Evolutionary conservation across 1,140 invertebrate species (phyloP).

Genomic region (Lasaia peninsularis): DNA sequence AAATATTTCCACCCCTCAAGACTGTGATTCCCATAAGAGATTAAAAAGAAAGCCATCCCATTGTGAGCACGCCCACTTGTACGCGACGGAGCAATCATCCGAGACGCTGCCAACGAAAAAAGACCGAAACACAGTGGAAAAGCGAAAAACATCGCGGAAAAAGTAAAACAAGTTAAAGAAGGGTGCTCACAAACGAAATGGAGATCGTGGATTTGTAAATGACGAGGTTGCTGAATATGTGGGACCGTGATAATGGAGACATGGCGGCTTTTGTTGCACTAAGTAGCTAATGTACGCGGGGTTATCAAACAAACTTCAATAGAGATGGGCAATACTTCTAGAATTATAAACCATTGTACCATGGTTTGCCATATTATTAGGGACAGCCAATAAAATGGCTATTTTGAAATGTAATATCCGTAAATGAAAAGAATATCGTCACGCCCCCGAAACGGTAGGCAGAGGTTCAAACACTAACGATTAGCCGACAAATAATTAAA

Average conservation of each 20-base stretch:
- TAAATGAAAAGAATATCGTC: no score
- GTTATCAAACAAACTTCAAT: not conserved
- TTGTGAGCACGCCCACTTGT: constrained; percentile 42
- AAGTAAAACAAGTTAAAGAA: constrained; percentile 45
- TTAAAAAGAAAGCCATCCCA: constrained; percentile 47
- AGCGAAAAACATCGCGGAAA: constrained; percentile 36
- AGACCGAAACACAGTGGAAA: constrained; percentile 32
- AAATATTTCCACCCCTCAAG: constrained; percentile 35
- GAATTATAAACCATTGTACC: not conserved
- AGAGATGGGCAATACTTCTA: not conserved
- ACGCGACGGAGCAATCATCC: constrained; percentile 52
- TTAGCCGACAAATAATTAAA: no score
- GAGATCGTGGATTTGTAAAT: constrained; percentile 15
- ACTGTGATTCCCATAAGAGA: constrained; percentile 37
- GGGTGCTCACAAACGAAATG: constrained; percentile 21
- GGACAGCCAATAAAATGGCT: no score
- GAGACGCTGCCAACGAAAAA: constrained; percentile 48
- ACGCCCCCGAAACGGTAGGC: no score
- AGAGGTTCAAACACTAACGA: no score
- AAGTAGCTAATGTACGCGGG: constrained; percentile 5
- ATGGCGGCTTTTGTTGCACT: not conserved
- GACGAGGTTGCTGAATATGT: constrained; percentile 1
- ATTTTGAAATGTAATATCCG: no score
- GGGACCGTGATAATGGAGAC: not conserved
- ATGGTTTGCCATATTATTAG: no score